Percentiles rank a stretch among this genome's conserved stretches.
phyloP scores from a whole-genome alignment of 2,888 invertebrate species.

The Ceratothoa steindachneri region DNA sequence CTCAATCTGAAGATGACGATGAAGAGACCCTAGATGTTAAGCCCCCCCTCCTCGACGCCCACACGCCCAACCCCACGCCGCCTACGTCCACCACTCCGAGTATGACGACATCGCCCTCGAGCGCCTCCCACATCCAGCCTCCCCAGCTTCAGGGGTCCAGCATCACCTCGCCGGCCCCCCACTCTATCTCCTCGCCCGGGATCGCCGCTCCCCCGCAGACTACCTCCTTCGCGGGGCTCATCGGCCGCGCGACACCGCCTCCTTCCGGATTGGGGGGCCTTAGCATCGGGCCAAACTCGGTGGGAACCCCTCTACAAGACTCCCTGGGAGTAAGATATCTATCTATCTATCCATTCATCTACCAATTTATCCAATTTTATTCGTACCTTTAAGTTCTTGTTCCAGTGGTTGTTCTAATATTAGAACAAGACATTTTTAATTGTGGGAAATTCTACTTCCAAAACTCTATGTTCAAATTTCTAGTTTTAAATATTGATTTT shows the following conservation, averaged over 20 bases:
- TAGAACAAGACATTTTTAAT: no score
- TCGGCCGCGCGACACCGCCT: neutral
- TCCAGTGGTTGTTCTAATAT: no score
- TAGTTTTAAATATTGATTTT: no score
- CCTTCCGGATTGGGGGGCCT: conserved; percentile 13
- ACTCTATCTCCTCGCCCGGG: neutral
- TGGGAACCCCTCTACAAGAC: conserved; percentile 7
- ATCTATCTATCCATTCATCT: no score
- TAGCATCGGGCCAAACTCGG: neutral
- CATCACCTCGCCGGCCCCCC: neutral
- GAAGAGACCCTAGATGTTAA: conserved; percentile 37
- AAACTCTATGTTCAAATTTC: no score
- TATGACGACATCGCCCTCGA: neutral
- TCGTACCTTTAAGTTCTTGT: no score
- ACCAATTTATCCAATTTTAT: no score
- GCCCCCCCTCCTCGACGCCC: conserved; percentile 21
- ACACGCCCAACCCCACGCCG: conserved; percentile 30
- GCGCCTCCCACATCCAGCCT: neutral
- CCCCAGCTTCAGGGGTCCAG: neutral
- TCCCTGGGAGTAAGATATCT: neutral
- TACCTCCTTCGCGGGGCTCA: neutral
- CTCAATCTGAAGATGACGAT: conserved; percentile 41
- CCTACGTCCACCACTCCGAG: conserved; percentile 20
- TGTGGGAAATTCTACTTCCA: no score
- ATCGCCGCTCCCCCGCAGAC: neutral